Evolutionary conservation across 1,140 invertebrate species (phyloP), one percentile per base, ranked within the genome.

Genomic region (Heliconius eleuchia): DNA sequence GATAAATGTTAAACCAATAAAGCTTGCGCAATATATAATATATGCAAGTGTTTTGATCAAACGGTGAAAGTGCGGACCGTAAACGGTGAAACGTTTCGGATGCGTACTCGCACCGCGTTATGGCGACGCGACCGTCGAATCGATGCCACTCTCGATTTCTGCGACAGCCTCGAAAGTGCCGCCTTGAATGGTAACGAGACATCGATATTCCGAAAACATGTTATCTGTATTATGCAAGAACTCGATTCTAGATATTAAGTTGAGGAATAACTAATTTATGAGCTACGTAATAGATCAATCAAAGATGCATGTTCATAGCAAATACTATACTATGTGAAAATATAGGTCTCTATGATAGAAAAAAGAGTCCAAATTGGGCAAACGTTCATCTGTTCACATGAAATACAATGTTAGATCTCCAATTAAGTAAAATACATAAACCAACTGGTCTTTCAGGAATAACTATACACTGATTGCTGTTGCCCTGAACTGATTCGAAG

Each of bases 91-190:
- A 86, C 83, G 79, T 79, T 72, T 77, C 50, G 73, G 80, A 76
- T 77, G 82, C 80, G 82, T 37, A 37, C 79, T 66, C 73, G 60
- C 60, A 66, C 13, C 60, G 70, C 60, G 70, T 57, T 71, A 78
- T 73, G 76, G 16, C 50, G 60, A 66, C 74, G 77, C 71, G 77
- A 55, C 70, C 74, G 73, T 71, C 78, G 77, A 80, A 80, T 79
- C 83, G 84, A 77, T 78, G 71, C 74, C 87, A 88, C 88, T 89
- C 88, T 89, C 89, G 84, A 73, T 91, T 91, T 89, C 87, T 82
- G 80, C 76, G 82, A 80, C 75, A 84, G 81, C 75, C 81, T 81
- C 72, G 83, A 87, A 87, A 87, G 86, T 86, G 86, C 60, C 70
- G 80, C 80, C 70, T 77, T 84, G 83, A 84, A 84, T 88, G 76